phyloP scores from a whole-genome alignment of 2,113 vertebrate species.

The Heterotilapia buettikoferi region DNA sequence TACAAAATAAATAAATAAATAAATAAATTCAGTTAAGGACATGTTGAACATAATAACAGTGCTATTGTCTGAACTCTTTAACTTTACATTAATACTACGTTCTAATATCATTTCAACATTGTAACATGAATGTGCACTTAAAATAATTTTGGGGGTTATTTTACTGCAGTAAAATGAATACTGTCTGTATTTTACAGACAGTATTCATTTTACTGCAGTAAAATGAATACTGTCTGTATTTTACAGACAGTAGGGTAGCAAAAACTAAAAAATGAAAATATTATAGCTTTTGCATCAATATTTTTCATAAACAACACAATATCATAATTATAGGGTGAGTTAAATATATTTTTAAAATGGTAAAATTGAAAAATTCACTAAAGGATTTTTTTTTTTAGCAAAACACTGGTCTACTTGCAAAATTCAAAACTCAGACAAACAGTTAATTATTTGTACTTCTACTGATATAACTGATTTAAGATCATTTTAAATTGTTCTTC shows the following conservation, averaged over 20 bases:
- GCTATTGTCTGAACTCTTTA: accelerated
- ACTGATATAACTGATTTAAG: not conserved
- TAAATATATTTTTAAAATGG: not conserved
- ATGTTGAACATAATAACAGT: accelerated
- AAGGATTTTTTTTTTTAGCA: accelerated
- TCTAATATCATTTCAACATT: not conserved
- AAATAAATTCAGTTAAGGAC: accelerated
- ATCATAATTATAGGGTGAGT: not conserved
- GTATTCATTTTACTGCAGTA: accelerated
- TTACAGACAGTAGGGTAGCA: accelerated
- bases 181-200: accelerated
- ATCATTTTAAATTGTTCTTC: accelerated
- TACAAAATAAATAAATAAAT: accelerated
- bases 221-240: not conserved
- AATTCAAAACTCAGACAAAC: accelerated
- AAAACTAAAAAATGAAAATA: accelerated
- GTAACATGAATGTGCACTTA: accelerated
- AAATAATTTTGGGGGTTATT: accelerated
- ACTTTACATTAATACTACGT: accelerated
- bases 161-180: accelerated
- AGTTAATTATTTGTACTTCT: accelerated
- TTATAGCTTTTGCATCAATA: accelerated
- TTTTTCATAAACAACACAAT: accelerated
- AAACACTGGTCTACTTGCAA: accelerated
- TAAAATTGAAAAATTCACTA: accelerated